These are phyloP conservation scores for Chrysotoxum bicinctum DNA, from an alignment of 2,888 invertebrate genomes.

Conservation along the genomic window DNA sequence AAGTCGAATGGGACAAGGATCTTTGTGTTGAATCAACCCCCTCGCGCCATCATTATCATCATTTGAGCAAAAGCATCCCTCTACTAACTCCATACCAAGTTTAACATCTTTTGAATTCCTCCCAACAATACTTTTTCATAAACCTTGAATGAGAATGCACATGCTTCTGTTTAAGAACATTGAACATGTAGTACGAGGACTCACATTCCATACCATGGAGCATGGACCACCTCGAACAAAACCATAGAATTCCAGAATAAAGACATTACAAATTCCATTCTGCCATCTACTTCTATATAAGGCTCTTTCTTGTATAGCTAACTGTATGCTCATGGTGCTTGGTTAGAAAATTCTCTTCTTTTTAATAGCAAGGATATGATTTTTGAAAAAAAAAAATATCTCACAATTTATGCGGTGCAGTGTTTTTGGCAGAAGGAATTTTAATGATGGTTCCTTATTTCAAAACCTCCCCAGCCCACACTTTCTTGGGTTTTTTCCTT, in stretches of 20 bases:
- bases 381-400: conserved; percentile 40
- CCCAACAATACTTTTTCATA: conserved; percentile 49
- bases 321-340: neutral
- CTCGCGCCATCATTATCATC: neutral
- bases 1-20: conserved; percentile 49
- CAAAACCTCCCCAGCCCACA: neutral
- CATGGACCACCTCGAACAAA: conserved; percentile 38
- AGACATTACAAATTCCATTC: conserved; percentile 57
- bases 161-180: conserved; percentile 15
- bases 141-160: conserved; percentile 50
- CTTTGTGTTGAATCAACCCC: conserved; percentile 14
- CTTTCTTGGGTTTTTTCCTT: neutral
- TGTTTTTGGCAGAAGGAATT: conserved; percentile 65
- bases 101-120: conserved; percentile 57
- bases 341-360: conserved; percentile 1
- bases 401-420: conserved; percentile 61
- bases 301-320: neutral
- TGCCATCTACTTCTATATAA: neutral
- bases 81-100: conserved; percentile 30
- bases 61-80: neutral
- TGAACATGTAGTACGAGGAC: conserved; percentile 7
- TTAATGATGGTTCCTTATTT: conserved; percentile 38
- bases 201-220: neutral
- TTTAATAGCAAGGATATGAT: conserved; percentile 41
- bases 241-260: conserved; percentile 58